These are phyloP conservation scores for Alligator mississippiensis DNA, from an alignment of 2,113 vertebrate genomes.

Conservation along the genomic window DNA sequence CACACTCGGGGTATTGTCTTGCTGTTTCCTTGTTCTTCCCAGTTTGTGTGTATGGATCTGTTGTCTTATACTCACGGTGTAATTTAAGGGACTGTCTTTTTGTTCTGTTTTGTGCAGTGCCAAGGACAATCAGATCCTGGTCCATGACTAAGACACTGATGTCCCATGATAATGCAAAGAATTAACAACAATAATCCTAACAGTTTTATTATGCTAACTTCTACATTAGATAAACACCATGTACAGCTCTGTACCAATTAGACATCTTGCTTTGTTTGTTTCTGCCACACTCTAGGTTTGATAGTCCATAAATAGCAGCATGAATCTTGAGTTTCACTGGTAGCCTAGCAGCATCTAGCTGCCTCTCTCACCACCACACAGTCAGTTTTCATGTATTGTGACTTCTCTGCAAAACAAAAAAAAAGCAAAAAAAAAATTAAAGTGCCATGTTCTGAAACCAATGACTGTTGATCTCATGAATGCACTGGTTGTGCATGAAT, in stretches of 20 bases:
- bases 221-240: not conserved
- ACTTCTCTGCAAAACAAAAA: not conserved
- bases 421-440: too few relatives aligned
- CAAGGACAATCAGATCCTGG: not conserved
- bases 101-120: not conserved
- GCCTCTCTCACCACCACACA: not conserved
- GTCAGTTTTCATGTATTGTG: not conserved
- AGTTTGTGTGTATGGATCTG: not conserved
- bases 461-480: not conserved
- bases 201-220: not conserved
- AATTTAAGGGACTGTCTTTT: not conserved
- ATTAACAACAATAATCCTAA: not conserved
- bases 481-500: not conserved
- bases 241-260: not conserved
- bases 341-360: not conserved
- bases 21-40: not conserved
- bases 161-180: not conserved
- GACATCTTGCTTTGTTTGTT: constrained; percentile 10
- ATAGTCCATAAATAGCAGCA: constrained; percentile 20
- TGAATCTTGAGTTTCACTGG: constrained; percentile 4
- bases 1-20: not conserved
- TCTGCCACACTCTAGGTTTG: not conserved
- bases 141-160: not conserved
- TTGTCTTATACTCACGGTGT: not conserved
- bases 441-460: not conserved